phyloP scores from a whole-genome alignment of 2,797 vertebrate species.

The Sciurus carolinensis region DNA sequence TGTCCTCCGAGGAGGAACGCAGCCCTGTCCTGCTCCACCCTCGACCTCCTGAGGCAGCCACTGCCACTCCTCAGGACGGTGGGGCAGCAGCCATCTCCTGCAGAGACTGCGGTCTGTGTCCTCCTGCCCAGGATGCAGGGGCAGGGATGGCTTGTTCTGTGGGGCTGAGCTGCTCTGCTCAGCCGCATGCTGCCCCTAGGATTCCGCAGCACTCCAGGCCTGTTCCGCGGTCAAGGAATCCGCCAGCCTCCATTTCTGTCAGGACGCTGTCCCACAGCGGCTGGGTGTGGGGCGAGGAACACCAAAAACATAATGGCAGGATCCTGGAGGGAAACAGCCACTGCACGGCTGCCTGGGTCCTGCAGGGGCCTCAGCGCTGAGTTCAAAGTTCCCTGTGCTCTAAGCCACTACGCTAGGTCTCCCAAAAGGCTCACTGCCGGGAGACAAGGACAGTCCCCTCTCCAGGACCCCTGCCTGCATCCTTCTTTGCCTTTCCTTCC shows the following conservation, averaged over 20 bases:
- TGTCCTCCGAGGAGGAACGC: neutral
- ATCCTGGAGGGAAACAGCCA: neutral
- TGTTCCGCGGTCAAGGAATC: neutral
- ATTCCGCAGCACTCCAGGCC: no score
- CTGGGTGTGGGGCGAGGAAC: neutral
- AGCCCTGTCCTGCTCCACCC: neutral
- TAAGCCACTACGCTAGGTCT: neutral
- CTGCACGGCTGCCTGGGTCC: neutral
- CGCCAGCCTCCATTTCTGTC: neutral
- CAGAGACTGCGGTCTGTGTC: neutral
- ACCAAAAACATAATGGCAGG: neutral
- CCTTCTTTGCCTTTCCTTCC: neutral
- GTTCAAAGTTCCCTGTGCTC: neutral
- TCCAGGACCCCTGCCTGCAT: neutral
- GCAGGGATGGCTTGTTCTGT: neutral
- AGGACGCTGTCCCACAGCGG: neutral
- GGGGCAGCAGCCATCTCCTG: neutral
- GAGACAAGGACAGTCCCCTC: neutral
- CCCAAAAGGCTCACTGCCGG: neutral
- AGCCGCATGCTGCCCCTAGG: neutral
- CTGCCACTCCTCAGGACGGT: neutral
- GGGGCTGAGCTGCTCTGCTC: neutral
- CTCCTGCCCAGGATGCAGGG: neutral
- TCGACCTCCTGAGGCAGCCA: neutral
- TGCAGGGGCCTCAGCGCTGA: neutral